These are phyloP conservation scores for Xestia rhomboidea DNA, from an alignment of 2,888 invertebrate genomes.

Conservation along the genomic window DNA sequence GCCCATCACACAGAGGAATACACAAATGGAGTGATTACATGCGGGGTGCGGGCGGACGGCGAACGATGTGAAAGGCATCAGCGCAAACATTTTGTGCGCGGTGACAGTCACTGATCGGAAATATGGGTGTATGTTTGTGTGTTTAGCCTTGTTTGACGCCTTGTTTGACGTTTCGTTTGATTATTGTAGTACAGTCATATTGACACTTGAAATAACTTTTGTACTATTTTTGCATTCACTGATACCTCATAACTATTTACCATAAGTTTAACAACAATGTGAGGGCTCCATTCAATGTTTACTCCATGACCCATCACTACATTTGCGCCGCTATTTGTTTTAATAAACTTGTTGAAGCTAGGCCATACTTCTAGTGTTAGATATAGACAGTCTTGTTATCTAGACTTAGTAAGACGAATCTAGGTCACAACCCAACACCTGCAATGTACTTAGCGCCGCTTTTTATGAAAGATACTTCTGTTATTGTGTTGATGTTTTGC, in stretches of 20 bases:
- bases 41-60: slow-evolving; percentile 40
- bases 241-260: not conserved
- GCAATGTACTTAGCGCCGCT: slow-evolving; percentile 21
- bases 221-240: not conserved
- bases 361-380: slow-evolving; percentile 26
- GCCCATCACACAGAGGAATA: slow-evolving; percentile 41
- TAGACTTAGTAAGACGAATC: slow-evolving; percentile 28
- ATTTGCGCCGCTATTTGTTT: slow-evolving; percentile 57
- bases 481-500: slow-evolving; percentile 17
- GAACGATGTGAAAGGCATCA: slow-evolving; percentile 8
- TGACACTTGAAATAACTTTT: not conserved
- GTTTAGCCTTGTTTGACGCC: not conserved
- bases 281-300: slow-evolving; percentile 11
- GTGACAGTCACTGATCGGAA: not conserved
- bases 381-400: slow-evolving; percentile 34
- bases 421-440: slow-evolving; percentile 41
- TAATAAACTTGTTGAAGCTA: slow-evolving; percentile 59
- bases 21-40: slow-evolving; percentile 50
- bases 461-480: slow-evolving; percentile 27
- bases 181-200: no score
- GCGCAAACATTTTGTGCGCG: slow-evolving; percentile 11
- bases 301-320: slow-evolving; percentile 25
- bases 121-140: not conserved
- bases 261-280: not conserved
- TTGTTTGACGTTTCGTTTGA: not conserved